Base-by-base conservation (phyloP, 2,888 invertebrate species). In the Graphium colonna region DNA sequence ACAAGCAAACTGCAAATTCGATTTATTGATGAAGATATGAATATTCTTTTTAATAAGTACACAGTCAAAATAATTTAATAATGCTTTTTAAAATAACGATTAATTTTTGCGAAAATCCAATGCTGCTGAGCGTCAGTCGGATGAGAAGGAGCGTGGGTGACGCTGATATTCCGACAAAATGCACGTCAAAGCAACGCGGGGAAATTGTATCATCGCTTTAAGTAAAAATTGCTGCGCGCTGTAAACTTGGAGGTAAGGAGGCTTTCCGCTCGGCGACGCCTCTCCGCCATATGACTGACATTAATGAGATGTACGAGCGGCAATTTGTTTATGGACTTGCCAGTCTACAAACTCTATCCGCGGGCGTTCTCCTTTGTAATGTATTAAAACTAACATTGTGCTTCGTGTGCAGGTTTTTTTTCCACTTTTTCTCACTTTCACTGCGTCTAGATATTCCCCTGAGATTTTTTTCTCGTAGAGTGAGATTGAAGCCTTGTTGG, bases 291-390 rank as follows among this genome's bases (percentile, higher is more conserved):
- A 48, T 63, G 64, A 67, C 60, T 64, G 67, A 67, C 65, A 60
- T 62, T 67, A 67, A 67, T 79, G 79, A 82, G 77, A 76, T 77
- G 69, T 73, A 67, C 69, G 63, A 62, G 59, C 68, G 66, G 67
- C 73, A 76, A 78, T 77, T 76, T 77, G 75, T 73, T 74, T 75
- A 75, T 74, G 70, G 72, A 65, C 68, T 60, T 55, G 55, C 56
- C 60, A 66, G 64, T 60, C 39, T 49, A 41, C 45, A 45, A 28
- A 44, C 43, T 40, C 36, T 43, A 52, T 43, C 36, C 33, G 17
- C 45, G 17, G 28, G 26, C 36, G 17, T 45, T 45, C 40, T 46
- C 46, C 41, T n/a, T 18, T 33, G 33, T 33, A n/a, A 28, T 16
- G 28, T 36, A 33, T 52, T 21, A 41, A 47, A 47, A 38, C 8